A percentile compares a stretch with the other conserved stretches of the same genome.
Evolutionary conservation across 2,113 vertebrate genomes (phyloP).

Genomic region (Halichoeres trimaculatus): DNA sequence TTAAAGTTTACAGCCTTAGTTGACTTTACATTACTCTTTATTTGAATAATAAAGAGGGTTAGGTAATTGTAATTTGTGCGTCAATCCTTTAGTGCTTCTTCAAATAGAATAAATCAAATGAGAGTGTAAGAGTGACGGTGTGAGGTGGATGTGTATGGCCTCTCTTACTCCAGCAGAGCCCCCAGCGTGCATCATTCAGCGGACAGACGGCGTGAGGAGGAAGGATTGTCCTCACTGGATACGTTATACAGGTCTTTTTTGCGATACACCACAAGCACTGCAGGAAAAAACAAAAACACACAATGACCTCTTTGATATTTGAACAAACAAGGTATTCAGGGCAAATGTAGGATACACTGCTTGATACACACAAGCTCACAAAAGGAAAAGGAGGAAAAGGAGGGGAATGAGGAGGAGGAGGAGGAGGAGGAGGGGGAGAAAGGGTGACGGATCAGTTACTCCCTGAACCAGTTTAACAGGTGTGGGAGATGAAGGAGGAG

Average conservation of each 20-base stretch:
- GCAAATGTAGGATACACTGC: background rate
- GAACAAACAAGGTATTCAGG: constrained; percentile 20
- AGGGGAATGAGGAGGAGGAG: background rate
- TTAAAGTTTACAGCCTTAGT: no score
- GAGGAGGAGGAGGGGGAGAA: background rate
- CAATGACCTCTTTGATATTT: background rate
- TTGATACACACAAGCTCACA: background rate
- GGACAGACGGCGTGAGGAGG: constrained; percentile 86
- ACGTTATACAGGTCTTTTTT: constrained; percentile 84
- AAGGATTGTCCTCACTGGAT: constrained; percentile 88
- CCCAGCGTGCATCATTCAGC: constrained; percentile 91
- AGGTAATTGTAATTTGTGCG: no score
- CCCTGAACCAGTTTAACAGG: constrained; percentile 71
- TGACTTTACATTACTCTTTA: no score
- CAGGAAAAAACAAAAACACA: constrained; percentile 6
- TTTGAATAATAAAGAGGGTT: no score
- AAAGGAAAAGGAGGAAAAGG: no score
- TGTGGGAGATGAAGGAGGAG: constrained; percentile 24
- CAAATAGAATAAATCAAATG: background rate
- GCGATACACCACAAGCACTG: constrained; percentile 95
- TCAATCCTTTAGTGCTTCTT: no score
- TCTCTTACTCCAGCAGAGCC: constrained; percentile 93
- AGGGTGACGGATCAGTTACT: constrained; percentile 40
- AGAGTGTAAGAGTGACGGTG: background rate
- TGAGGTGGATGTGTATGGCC: background rate